These are phyloP conservation scores for Pandion haliaetus DNA, from an alignment of 2,113 vertebrate genomes.

Conservation along the genomic window DNA sequence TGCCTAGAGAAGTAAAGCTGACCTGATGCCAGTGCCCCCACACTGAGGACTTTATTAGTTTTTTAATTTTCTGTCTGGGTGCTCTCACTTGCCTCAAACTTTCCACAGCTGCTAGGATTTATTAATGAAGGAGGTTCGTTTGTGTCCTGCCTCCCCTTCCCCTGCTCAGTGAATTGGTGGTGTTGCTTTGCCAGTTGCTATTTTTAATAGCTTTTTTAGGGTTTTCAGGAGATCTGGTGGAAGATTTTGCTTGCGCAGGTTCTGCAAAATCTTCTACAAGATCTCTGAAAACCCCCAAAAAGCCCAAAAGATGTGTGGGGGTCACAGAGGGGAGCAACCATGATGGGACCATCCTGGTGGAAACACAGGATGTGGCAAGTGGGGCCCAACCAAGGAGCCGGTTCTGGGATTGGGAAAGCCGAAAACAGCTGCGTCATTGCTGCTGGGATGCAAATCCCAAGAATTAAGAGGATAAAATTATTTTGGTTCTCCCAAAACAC, in stretches of 20 bases:
- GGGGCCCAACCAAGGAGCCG: neutral
- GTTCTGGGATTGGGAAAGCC: accelerated
- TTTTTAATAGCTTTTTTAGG: neutral
- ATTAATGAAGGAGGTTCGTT: slow-evolving; percentile 52
- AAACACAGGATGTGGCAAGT: accelerated
- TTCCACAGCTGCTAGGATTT: slow-evolving; percentile 77
- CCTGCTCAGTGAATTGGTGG: neutral
- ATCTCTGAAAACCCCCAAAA: neutral
- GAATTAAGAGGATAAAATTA: neutral
- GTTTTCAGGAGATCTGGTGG: neutral
- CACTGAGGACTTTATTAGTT: slow-evolving; percentile 83
- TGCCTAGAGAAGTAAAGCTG: slow-evolving; percentile 77
- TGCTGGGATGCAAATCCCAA: neutral
- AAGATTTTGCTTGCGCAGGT: neutral
- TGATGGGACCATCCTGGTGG: neutral
- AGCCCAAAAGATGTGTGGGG: neutral
- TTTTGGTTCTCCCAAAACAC: neutral
- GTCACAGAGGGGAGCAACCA: neutral
- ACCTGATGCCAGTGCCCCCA: slow-evolving; percentile 79
- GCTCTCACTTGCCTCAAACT: slow-evolving; percentile 77
- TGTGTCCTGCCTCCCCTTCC: slow-evolving; percentile 28
- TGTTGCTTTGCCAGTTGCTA: neutral
- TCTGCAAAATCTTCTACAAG: neutral
- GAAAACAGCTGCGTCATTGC: neutral
- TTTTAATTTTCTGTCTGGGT: slow-evolving; percentile 85